phyloP scores from a whole-genome alignment of 1,140 invertebrate genomes.

The Bombus terrestris region DNA sequence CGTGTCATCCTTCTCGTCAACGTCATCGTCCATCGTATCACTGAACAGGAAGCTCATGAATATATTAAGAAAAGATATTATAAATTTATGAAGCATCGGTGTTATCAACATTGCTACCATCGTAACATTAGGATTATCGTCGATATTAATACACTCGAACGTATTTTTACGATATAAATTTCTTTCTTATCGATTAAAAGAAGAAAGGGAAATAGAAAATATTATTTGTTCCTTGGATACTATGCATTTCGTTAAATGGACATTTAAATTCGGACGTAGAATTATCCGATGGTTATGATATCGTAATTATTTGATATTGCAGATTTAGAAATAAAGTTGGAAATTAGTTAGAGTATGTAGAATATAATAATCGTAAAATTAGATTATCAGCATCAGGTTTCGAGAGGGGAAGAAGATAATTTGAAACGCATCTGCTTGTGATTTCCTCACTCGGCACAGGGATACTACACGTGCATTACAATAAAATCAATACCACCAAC shows the following conservation, averaged over 20 bases:
- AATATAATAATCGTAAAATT: neutral
- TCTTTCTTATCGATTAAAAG: neutral
- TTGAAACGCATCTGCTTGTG: neutral
- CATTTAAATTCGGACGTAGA: neutral
- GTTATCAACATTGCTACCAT: no score
- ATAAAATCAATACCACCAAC: constrained; percentile 20
- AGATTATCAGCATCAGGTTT: neutral
- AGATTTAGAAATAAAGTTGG: neutral
- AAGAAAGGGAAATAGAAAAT: neutral
- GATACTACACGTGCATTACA: neutral
- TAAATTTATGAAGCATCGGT: neutral
- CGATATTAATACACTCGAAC: no score
- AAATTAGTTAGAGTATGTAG: neutral
- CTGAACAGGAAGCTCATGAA: constrained; percentile 12
- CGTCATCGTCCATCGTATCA: constrained; percentile 67
- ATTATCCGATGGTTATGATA: no score
- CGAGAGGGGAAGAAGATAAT: neutral
- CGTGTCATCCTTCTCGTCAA: constrained; percentile 69
- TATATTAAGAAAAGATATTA: constrained; percentile 9
- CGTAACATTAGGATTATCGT: no score
- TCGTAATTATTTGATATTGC: neutral
- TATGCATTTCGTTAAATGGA: neutral
- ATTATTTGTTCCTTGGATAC: neutral
- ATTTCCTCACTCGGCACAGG: neutral
- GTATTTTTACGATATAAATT: no score